These are phyloP conservation scores for Macaria liturata DNA, from an alignment of 2,888 invertebrate species.

Conservation along the genomic window DNA sequence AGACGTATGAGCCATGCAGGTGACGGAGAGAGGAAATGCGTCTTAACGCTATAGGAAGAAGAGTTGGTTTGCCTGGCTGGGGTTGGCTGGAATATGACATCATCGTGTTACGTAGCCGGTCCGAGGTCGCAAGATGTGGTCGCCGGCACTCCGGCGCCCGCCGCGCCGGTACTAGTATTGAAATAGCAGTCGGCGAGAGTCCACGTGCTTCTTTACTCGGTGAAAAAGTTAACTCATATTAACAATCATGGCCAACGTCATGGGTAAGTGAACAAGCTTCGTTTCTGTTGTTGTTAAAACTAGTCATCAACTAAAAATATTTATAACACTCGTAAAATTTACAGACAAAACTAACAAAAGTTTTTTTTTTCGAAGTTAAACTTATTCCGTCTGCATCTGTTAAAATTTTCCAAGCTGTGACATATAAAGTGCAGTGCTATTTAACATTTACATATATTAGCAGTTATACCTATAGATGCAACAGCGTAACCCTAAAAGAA, in stretches of 20 bases:
- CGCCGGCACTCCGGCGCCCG: constrained; percentile 31
- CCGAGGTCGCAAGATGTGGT: constrained; percentile 44
- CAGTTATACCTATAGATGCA: neutral
- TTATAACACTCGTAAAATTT: too few relatives aligned
- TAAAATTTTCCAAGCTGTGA: too few relatives aligned
- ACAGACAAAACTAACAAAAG: too few relatives aligned
- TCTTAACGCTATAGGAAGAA: constrained; percentile 33
- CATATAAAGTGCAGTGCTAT: too few relatives aligned
- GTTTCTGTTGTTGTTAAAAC: neutral
- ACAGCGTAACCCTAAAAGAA: constrained; percentile 3
- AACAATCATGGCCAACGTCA: constrained; percentile 68
- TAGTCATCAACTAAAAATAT: neutral
- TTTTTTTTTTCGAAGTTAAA: too few relatives aligned
- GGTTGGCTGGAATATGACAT: constrained; percentile 49
- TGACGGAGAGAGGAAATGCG: constrained; percentile 12
- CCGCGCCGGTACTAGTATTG: constrained; percentile 50
- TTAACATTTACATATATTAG: neutral
- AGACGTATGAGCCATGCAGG: constrained; percentile 13
- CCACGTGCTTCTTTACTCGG: constrained; percentile 45
- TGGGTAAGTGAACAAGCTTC: constrained; percentile 61
- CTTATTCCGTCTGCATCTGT: too few relatives aligned
- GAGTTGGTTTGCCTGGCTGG: constrained; percentile 39
- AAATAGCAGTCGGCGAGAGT: constrained; percentile 54
- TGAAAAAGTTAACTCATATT: constrained; percentile 43
- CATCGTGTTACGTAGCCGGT: constrained; percentile 44